phyloP scores from a whole-genome alignment of 2,888 invertebrate species.

The Pyrrhia umbra region DNA sequence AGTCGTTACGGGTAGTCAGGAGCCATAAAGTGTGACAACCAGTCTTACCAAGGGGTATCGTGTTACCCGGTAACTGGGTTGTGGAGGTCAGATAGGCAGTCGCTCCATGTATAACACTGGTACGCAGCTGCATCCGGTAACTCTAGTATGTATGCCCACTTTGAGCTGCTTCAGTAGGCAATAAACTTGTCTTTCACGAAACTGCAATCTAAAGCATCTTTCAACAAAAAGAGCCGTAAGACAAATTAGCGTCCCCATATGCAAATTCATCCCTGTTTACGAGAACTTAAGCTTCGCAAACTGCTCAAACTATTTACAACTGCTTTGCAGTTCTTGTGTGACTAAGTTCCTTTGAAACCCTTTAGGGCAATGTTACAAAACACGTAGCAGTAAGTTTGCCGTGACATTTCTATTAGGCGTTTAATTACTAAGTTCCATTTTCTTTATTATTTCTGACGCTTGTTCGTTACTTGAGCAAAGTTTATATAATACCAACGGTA shows the following conservation, averaged over 20 bases:
- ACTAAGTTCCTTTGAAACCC: constrained; percentile 51
- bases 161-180: not conserved
- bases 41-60: too few relatives aligned
- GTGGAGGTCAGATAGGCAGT: too few relatives aligned
- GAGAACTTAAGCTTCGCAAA: constrained; percentile 48
- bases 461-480: constrained; percentile 19
- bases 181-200: constrained; percentile 11
- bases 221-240: constrained; percentile 41
- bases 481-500: constrained; percentile 19
- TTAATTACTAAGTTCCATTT: constrained; percentile 47
- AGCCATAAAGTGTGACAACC: too few relatives aligned
- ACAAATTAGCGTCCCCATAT: constrained; percentile 53
- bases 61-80: too few relatives aligned
- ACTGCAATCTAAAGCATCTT: constrained; percentile 20
- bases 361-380: constrained; percentile 55
- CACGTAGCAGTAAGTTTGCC: constrained; percentile 48
- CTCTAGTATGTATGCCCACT: not conserved
- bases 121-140: too few relatives aligned
- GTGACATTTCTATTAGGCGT: constrained; percentile 64
- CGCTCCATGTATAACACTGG: too few relatives aligned
- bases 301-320: constrained; percentile 46
- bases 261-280: constrained; percentile 54
- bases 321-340: constrained; percentile 38
- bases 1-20: too few relatives aligned
- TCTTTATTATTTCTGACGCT: constrained; percentile 33